phyloP scores from a whole-genome alignment of 1,140 invertebrate genomes.

The Bombus picipes region DNA sequence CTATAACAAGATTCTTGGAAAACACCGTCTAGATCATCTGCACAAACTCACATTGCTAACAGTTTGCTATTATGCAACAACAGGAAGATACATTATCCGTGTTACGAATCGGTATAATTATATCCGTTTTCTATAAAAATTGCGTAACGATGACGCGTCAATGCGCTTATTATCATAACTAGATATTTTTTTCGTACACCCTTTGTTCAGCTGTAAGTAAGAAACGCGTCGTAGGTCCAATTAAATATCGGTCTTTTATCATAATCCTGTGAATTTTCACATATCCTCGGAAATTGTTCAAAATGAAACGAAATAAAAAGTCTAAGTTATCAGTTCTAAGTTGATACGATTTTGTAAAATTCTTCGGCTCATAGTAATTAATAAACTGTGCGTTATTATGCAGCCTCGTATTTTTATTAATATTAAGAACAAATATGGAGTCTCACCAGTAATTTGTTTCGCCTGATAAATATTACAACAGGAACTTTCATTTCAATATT shows the following conservation, averaged over 20 bases:
- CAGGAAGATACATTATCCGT: not conserved
- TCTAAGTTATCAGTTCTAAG: not conserved
- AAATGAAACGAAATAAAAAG: not conserved
- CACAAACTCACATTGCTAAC: not conserved
- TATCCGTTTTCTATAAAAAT: not conserved
- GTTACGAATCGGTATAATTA: constrained; percentile 30
- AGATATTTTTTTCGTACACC: not conserved
- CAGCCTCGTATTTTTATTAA: too few relatives aligned
- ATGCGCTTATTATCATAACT: not conserved
- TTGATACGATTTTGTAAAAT: not conserved
- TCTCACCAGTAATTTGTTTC: too few relatives aligned
- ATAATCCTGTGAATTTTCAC: too few relatives aligned
- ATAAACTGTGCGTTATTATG: too few relatives aligned
- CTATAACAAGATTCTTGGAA: not conserved
- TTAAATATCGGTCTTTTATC: not conserved
- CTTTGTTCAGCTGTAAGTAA: too few relatives aligned
- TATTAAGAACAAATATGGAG: too few relatives aligned
- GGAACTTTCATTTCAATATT: too few relatives aligned
- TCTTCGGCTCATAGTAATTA: not conserved
- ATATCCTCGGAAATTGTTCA: not conserved
- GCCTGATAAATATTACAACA: too few relatives aligned
- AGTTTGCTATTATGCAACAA: constrained; percentile 16
- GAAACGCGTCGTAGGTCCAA: too few relatives aligned
- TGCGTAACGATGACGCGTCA: constrained; percentile 4
- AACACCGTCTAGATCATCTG: not conserved